Percentiles rank a stretch among this genome's conserved stretches.
Evolutionary conservation across 2,888 invertebrate species (phyloP).

Genomic region (Epistrophe eligans): DNA sequence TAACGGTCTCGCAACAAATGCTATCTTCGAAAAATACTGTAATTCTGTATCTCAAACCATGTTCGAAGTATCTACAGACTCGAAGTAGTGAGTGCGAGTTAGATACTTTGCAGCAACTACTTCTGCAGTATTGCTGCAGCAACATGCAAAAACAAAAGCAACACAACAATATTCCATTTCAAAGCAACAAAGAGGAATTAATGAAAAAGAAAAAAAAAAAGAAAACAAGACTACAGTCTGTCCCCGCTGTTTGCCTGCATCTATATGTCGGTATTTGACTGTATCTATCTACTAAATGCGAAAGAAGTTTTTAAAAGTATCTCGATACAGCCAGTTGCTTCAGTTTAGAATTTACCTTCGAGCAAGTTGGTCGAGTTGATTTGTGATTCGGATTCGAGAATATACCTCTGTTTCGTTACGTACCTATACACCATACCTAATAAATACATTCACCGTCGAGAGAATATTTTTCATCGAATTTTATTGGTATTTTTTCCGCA

Average conservation of each 20-base stretch:
- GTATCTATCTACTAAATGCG: slow-evolving; percentile 48
- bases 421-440: slow-evolving; percentile 30
- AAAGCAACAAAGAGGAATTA: slow-evolving; percentile 53
- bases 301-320: slow-evolving; percentile 77
- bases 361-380: slow-evolving; percentile 76
- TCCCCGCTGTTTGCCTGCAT: slow-evolving; percentile 55
- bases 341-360: slow-evolving; percentile 78
- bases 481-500: slow-evolving; percentile 14
- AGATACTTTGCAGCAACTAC: slow-evolving; percentile 62
- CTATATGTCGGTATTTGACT: slow-evolving; percentile 58
- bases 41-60: slow-evolving; percentile 14
- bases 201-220: neutral
- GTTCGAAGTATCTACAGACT: slow-evolving; percentile 54
- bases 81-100: neutral
- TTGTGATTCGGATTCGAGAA: slow-evolving; percentile 42
- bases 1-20: slow-evolving; percentile 29
- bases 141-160: slow-evolving; percentile 66
- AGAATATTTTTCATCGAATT: neutral
- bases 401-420: slow-evolving; percentile 30
- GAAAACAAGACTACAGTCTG: slow-evolving; percentile 58
- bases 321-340: slow-evolving; percentile 79
- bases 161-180: neutral
- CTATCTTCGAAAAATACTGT: slow-evolving; percentile 35
- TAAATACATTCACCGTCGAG: slow-evolving; percentile 42
- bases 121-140: slow-evolving; percentile 57